A percentile compares a stretch with the other conserved stretches of the same genome.
Evolutionary conservation across 2,888 invertebrate genomes (phyloP).

Genomic region (Itoplectis maculator): DNA sequence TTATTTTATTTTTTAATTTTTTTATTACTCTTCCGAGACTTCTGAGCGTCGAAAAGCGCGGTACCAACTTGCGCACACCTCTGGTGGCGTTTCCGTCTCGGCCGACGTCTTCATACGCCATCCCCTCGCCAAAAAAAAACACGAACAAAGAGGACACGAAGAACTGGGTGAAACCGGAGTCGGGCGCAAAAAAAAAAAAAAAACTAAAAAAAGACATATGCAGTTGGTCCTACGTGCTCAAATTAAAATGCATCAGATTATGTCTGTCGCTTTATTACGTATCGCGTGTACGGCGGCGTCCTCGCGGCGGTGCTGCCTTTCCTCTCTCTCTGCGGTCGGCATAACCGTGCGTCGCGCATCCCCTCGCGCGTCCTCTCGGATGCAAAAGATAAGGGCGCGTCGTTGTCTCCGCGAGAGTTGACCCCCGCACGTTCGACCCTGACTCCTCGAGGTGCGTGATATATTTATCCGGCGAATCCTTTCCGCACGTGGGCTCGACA

Average conservation of each 20-base stretch:
- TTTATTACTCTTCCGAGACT: constrained; percentile 32
- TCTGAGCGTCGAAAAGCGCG: neutral
- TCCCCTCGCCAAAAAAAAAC: neutral
- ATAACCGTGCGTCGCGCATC: too few relatives aligned
- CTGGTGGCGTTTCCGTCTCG: constrained; percentile 26
- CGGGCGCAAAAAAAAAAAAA: constrained; percentile 17
- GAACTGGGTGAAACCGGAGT: constrained; percentile 64
- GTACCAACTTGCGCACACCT: constrained; percentile 5
- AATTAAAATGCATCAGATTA: constrained; percentile 69
- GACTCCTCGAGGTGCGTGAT: constrained; percentile 25
- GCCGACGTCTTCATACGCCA: constrained; percentile 23
- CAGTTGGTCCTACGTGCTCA: constrained; percentile 58
- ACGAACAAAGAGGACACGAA: neutral
- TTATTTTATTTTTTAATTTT: too few relatives aligned
- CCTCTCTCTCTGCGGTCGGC: neutral
- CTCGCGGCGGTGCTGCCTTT: constrained; percentile 35
- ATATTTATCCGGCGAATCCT: constrained; percentile 57
- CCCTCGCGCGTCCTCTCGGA: constrained; percentile 8
- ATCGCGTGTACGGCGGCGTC: constrained; percentile 34
- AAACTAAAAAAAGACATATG: constrained; percentile 40
- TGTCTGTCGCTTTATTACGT: constrained; percentile 62
- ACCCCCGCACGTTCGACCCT: constrained; percentile 61
- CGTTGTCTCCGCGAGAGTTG: constrained; percentile 65
- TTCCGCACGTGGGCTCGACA: constrained; percentile 41
- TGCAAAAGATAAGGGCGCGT: constrained; percentile 50